Evolutionary conservation across 2,113 vertebrate genomes (phyloP).

Genomic region (Vimba vimba): DNA sequence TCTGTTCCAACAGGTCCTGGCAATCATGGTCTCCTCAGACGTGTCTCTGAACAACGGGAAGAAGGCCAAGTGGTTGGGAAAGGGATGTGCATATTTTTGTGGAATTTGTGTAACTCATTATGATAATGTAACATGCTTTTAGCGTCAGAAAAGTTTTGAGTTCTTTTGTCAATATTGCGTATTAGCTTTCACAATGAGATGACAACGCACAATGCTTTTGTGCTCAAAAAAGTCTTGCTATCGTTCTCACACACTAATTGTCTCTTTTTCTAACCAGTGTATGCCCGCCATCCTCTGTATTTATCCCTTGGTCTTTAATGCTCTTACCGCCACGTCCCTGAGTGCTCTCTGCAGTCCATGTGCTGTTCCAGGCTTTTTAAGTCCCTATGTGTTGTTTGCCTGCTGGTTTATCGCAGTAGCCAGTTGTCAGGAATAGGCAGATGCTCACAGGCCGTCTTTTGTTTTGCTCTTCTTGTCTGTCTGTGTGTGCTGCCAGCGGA

Average conservation of each 20-base stretch:
- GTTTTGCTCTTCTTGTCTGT: constrained; percentile 23
- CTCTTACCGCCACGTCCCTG: neutral
- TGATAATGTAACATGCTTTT: neutral
- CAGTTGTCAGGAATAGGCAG: constrained; percentile 32
- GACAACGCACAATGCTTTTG: neutral
- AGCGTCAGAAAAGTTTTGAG: neutral
- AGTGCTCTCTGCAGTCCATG: neutral
- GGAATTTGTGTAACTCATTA: neutral
- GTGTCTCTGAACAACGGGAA: constrained; percentile 14
- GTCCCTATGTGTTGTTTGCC: neutral
- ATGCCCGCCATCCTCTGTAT: neutral
- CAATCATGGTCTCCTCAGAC: neutral
- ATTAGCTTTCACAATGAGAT: constrained; percentile 9
- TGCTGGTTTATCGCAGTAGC: constrained; percentile 42
- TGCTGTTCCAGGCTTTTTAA: neutral
- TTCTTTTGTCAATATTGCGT: neutral
- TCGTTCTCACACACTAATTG: neutral
- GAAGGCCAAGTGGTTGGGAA: neutral
- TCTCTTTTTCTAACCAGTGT: neutral
- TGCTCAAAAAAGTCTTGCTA: neutral
- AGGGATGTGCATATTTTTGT: neutral
- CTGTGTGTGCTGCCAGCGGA: constrained; percentile 12
- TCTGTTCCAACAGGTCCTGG: constrained; percentile 15
- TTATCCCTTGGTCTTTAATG: neutral
- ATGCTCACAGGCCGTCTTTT: constrained; percentile 3